Base-by-base conservation (phyloP, 2,888 invertebrate species). In the Tenthredo amoena region DNA sequence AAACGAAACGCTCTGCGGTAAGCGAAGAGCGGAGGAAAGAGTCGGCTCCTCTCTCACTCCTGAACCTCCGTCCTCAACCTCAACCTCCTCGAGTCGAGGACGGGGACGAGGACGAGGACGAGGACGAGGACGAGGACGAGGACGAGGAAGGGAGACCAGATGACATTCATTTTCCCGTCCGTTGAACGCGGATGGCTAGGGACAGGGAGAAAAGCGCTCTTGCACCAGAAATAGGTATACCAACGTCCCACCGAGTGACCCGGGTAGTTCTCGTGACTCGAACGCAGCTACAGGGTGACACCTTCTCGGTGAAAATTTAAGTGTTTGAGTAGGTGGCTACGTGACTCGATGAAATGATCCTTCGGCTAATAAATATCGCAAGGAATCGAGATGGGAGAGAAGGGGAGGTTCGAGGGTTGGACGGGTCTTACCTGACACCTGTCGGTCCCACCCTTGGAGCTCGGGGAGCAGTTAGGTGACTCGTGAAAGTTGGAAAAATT, bases 111-210 rank as follows among this genome's bases (percentile, higher is more conserved):
- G n/a, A n/a, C n/a, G n/a, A n/a, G n/a, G n/a, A n/a, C n/a, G n/a
- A n/a, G n/a, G n/a, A n/a, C 26, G 62, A 62, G 77, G 88, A 89
- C 88, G 71, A 62, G 76, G 86, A 87, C 86, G 86, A 72, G 79
- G 88, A 89, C 88, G 87, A 88, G 90, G 91, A 90, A 90, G 90
- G 91, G 91, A 90, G 91, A 91, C 91, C 91, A 91, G 91, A 91
- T 90, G 90, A 90, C 89, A 91, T 94, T 95, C 94, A 95, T 95
- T 95, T 95, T 95, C 94, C 94, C 94, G 94, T 92, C 94, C 95
- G 94, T 94, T 95, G 95, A 94, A 89, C 91, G 86, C 87, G 89
- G 90, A 91, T 90, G 87, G 89, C 85, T 76, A 43, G 74, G 84
- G 84, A 68, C 58, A 81, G 58, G 62, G 62, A 50, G 81, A 58